phyloP scores from a whole-genome alignment of 2,888 invertebrate species.

The Pediacus dermestoides region DNA sequence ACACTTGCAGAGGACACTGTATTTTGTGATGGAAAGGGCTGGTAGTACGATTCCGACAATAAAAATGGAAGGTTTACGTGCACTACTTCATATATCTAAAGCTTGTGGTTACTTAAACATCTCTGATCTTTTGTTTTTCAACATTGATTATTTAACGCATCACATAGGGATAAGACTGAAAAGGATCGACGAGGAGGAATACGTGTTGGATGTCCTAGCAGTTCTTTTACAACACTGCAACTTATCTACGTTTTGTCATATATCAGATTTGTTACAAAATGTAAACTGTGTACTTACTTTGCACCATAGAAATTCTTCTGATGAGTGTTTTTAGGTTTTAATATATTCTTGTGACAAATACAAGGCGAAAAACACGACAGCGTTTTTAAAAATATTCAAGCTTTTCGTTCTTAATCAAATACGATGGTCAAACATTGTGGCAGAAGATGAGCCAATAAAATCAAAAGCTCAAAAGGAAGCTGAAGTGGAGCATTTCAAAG shows the following conservation, averaged over 20 bases:
- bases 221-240: constrained; percentile 71
- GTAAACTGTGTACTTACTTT: too few relatives aligned
- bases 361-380: constrained; percentile 57
- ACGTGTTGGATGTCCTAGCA: constrained; percentile 67
- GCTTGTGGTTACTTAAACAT: constrained; percentile 57
- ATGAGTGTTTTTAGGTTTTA: constrained; percentile 51
- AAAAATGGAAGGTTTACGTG: constrained; percentile 58
- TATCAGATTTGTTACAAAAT: constrained; percentile 64
- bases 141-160: constrained; percentile 72
- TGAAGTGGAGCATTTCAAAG: constrained; percentile 36
- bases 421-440: constrained; percentile 53
- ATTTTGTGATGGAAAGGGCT: constrained; percentile 66
- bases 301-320: constrained; percentile 7
- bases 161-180: constrained; percentile 65
- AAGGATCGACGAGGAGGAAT: constrained; percentile 59
- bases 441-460: constrained; percentile 33
- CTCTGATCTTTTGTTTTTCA: constrained; percentile 60
- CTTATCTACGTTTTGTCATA: constrained; percentile 60
- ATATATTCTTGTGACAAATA: constrained; percentile 58
- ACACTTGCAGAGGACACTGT: constrained; percentile 64
- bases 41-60: constrained; percentile 53
- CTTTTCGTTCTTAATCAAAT: constrained; percentile 62
- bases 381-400: constrained; percentile 68
- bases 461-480: constrained; percentile 36
- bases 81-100: constrained; percentile 56